Percentiles rank a stretch among this genome's conserved stretches.
phyloP scores from a whole-genome alignment of 2,797 vertebrate species.

The Pangasius macronema region DNA sequence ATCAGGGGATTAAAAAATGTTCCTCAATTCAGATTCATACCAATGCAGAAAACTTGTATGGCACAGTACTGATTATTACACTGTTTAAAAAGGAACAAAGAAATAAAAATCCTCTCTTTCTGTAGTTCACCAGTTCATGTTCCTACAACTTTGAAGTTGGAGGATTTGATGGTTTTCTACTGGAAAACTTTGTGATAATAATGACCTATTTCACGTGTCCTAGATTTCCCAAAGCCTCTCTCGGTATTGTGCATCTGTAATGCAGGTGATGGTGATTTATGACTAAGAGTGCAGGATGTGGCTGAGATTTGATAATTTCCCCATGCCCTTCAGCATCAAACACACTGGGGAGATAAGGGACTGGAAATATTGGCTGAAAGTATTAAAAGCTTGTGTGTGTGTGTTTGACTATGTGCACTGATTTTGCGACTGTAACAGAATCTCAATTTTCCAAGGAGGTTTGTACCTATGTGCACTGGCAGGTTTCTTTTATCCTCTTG shows the following conservation, averaged over 20 bases:
- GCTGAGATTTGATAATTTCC: constrained; percentile 59
- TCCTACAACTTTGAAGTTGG: constrained; percentile 49
- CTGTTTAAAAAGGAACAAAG: neutral
- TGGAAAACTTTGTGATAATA: constrained; percentile 55
- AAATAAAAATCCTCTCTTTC: constrained; percentile 22
- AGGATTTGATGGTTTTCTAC: constrained; percentile 35
- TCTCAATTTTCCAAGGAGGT: constrained; percentile 33
- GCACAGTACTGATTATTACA: neutral
- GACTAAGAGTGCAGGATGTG: constrained; percentile 54
- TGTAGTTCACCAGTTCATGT: constrained; percentile 45
- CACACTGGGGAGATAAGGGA: constrained; percentile 50
- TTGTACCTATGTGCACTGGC: constrained; percentile 22
- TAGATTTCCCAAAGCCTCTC: constrained; percentile 56
- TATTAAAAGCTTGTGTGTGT: constrained; percentile 50
- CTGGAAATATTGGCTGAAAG: constrained; percentile 53
- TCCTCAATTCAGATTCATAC: neutral
- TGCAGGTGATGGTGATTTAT: constrained; percentile 63
- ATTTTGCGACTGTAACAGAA: constrained; percentile 50
- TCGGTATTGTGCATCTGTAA: constrained; percentile 58
- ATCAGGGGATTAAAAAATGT: neutral
- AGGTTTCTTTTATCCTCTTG: neutral
- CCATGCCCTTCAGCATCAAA: constrained; percentile 54
- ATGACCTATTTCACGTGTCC: constrained; percentile 60
- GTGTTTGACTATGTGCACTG: constrained; percentile 35
- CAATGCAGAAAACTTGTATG: no score